Evolutionary conservation across 2,888 invertebrate species (phyloP).

Genomic region (Mythimna loreyi): DNA sequence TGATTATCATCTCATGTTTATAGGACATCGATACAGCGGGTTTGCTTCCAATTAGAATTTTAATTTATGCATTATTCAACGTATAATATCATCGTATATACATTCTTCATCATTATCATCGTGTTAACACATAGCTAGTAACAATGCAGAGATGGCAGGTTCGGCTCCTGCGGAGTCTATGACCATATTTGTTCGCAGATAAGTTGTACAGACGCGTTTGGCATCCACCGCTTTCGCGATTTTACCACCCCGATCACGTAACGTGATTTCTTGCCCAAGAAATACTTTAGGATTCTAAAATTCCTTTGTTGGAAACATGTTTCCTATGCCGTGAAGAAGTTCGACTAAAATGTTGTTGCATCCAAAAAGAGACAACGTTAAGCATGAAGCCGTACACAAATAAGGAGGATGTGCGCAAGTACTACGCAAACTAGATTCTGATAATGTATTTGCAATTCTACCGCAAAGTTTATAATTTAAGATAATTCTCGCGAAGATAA

Average conservation of each 20-base stretch:
- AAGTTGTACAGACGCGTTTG: slow-evolving; percentile 74
- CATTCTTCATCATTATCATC: slow-evolving; percentile 58
- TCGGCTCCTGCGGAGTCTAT: slow-evolving; percentile 69
- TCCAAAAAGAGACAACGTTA: slow-evolving; percentile 43
- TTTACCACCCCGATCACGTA: slow-evolving; percentile 80
- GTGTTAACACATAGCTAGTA: slow-evolving; percentile 57
- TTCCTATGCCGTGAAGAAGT: slow-evolving; percentile 60
- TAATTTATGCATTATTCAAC: slow-evolving; percentile 58
- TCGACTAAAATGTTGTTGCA: slow-evolving; percentile 49
- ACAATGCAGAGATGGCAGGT: slow-evolving; percentile 66
- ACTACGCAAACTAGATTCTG: slow-evolving; percentile 38
- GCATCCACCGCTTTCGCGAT: slow-evolving; percentile 71
- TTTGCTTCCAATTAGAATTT: slow-evolving; percentile 50
- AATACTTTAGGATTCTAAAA: slow-evolving; percentile 76
- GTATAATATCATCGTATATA: slow-evolving; percentile 37
- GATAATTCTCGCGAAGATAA: slow-evolving; percentile 59
- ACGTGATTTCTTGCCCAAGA: slow-evolving; percentile 74
- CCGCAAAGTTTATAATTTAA: slow-evolving; percentile 56
- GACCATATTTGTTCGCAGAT: slow-evolving; percentile 76
- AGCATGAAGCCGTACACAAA: slow-evolving; percentile 32
- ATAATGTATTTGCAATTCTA: slow-evolving; percentile 49
- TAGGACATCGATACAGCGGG: slow-evolving; percentile 33
- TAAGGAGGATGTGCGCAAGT: slow-evolving; percentile 44
- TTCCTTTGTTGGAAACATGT: slow-evolving; percentile 74
- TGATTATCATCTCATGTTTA: slow-evolving; percentile 45